These are phyloP conservation scores for Saturnia japonica DNA, from an alignment of 2,888 invertebrate genomes.

Conservation along the genomic window DNA sequence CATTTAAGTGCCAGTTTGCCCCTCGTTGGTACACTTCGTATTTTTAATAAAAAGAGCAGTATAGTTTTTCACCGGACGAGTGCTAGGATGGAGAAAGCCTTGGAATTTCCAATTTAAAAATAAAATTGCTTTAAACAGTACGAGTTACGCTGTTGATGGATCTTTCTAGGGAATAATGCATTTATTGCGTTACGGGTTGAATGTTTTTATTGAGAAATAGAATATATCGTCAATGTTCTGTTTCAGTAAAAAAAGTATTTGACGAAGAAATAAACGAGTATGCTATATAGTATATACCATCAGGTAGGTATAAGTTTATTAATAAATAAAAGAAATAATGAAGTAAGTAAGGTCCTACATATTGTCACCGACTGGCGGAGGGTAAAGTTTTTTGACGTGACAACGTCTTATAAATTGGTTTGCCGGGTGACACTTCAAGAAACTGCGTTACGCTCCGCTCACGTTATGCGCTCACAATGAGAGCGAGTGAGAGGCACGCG, in stretches of 20 bases:
- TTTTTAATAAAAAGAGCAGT: conserved; percentile 76
- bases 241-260: not conserved
- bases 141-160: conserved; percentile 30
- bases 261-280: not conserved
- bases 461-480: too few relatives aligned
- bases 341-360: too few relatives aligned
- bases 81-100: conserved; percentile 46
- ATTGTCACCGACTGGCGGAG: too few relatives aligned
- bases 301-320: too few relatives aligned
- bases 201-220: not conserved
- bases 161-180: conserved; percentile 16
- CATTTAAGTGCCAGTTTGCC: conserved; percentile 75
- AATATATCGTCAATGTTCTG: not conserved
- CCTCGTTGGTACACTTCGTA: conserved; percentile 74
- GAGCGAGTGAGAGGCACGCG: too few relatives aligned
- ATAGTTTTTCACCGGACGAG: conserved; percentile 67
- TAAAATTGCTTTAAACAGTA: conserved; percentile 47
- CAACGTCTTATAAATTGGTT: too few relatives aligned
- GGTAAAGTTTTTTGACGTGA: too few relatives aligned
- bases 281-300: not conserved
- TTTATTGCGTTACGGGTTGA: not conserved
- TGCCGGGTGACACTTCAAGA: too few relatives aligned
- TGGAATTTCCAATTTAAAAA: conserved; percentile 68
- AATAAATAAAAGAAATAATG: too few relatives aligned
- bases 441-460: too few relatives aligned